Conservation (phyloP, 2,888 invertebrate genomes). For the Torymus texanus region DNA sequence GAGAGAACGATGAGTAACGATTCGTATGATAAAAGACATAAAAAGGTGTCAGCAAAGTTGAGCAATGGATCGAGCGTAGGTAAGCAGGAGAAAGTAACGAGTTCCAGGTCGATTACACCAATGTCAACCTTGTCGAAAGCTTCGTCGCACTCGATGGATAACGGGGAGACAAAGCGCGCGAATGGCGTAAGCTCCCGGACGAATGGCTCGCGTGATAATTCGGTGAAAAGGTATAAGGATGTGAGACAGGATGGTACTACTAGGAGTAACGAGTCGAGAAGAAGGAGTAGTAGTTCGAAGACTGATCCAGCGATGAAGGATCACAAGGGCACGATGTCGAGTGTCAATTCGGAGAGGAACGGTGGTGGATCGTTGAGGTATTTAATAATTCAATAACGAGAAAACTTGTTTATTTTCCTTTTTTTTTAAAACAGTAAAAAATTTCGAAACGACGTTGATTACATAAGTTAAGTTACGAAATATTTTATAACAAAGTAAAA, state of each 20-base stretch:
- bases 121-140: slow-evolving; percentile 14
- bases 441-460: too few species aligned
- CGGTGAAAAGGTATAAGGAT: slow-evolving; percentile 50
- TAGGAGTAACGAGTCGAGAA: slow-evolving; percentile 15
- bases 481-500: too few species aligned
- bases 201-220: slow-evolving; percentile 36
- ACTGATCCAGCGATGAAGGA: slow-evolving; percentile 1
- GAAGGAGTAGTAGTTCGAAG: slow-evolving; percentile 11
- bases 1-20: background rate
- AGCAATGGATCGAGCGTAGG: background rate
- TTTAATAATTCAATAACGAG: background rate
- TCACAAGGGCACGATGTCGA: background rate
- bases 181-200: slow-evolving; percentile 13
- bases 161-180: background rate
- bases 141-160: background rate
- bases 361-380: slow-evolving; percentile 14
- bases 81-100: slow-evolving; percentile 26
- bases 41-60: slow-evolving; percentile 21
- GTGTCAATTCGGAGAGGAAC: slow-evolving; percentile 18
- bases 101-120: slow-evolving; percentile 20
- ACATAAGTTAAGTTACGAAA: too few species aligned
- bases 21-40: slow-evolving; percentile 19
- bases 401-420: background rate
- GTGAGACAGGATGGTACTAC: slow-evolving; percentile 28
- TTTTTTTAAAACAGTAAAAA: too few species aligned